Base-by-base conservation (phyloP, 2,797 vertebrate species). In the Graptemys geographica region DNA sequence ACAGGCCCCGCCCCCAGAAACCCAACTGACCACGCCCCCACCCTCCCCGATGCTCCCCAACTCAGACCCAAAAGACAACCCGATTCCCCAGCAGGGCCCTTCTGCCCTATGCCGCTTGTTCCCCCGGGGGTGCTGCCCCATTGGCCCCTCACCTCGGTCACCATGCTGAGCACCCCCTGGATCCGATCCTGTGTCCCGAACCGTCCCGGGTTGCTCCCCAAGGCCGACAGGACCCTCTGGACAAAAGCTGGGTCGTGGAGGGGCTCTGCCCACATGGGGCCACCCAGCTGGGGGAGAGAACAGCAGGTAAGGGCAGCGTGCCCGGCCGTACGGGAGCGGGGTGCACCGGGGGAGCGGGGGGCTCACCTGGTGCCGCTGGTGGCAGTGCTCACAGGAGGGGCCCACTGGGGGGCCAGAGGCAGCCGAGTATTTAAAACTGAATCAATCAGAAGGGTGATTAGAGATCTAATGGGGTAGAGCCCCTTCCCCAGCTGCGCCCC, bases 231-330 rank as follows among this genome's bases (percentile, higher is more conserved):
- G 86, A 99, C 97, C 31, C 86, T 98, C 96, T 98, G 98, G 93
- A 99, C 99, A 0, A 99, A 99, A 0, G 84, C 83, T 5, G 69
- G 28, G 90, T 99, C 98, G 0, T 99, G 99, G 90, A 99, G 98
- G 4, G 99, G 97, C 94, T 99, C 99, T 0, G 98, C 99, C 99
- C 99, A 99, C 56, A 99, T 16, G 0, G 99, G 99, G 41, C 99
- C 99, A 0, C 99, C 99, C 4, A 99, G 96, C 99, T 99, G 44
- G 33, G 11, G 44, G 57, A 25, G 28, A 59, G 9, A 52, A 31
- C 79, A 5, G 5, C 19, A 11, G n/a, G 65, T 72, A 5, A 37
- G 18, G n/a, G 19, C 65, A 41, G n/a, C 2, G 6, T 62, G 18
- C 65, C 65, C 8, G 3, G n/a, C n/a, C 18, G 8, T 37, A 23